Evolutionary conservation across 1,140 invertebrate species (phyloP), one percentile per base, ranked within the genome.

Genomic region (Heterodera schachtii): DNA sequence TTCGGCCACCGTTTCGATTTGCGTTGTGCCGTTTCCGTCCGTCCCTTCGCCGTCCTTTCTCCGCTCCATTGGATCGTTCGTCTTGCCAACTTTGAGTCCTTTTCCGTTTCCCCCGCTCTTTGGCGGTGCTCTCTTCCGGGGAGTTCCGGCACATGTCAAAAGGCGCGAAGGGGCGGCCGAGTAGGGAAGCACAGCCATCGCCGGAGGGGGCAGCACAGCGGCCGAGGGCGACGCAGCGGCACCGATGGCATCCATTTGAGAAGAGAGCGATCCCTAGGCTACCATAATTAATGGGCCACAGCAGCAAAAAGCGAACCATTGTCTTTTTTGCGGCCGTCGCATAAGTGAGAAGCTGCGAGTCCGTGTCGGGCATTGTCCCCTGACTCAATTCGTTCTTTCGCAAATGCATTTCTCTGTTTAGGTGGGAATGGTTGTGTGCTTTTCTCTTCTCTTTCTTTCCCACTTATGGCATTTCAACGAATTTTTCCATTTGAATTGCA

Each of bases 401-500:
- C 52, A 84, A 67, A 82, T 89, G 88, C 88, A 89, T 89, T 75
- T 89, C 88, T 43, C 75, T 83, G 31, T 82, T 44, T n/a, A 16
- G n/a, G 21, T 70, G 21, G 44, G 60, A 21, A 64, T 82, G 31
- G 16, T 44, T 57, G 5, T 16, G 13, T 11, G 57, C 2, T 4
- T 4, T 4, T n/a, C 16, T 16, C 13, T 19, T 60, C 13, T 16
- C 43, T 5, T 3, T 43, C n/a, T 44, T 31, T 16, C 13, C n/a
- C 44, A 79, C 81, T 90, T 90, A 78, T 89, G 88, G 69, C 89
- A 90, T 81, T 89, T 90, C 49, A 89, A 81, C 31, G 86, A 88
- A 69, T 89, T 89, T 73, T 89, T 89, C 88, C 88, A 89, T 79
- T 89, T 89, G 81, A 89, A 90, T 46, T 83, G 87, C 89, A 90